Base-by-base conservation (phyloP, 2,888 invertebrate species). In the Netelia melanura region DNA sequence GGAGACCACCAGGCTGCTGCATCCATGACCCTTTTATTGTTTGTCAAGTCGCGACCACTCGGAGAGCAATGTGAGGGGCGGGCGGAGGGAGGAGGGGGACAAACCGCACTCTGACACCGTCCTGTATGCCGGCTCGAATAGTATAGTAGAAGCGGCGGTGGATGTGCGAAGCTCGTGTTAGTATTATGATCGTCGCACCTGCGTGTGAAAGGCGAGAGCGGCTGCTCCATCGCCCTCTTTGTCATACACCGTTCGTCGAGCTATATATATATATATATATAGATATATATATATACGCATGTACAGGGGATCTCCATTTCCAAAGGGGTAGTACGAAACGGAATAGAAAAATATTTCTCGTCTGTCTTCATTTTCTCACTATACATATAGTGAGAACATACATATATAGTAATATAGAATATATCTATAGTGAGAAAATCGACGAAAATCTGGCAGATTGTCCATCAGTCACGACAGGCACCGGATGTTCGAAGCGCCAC, bases 11-110 rank as follows among this genome's bases (percentile, higher is more conserved):
- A 17, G 44, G 11, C 44, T 38, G 52, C 9, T 54, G 21, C 56
- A 64, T 38, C 48, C 14, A 74, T 74, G 72, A 64, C 81, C 81
- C 68, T 54, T 21, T 84, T 81, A 77, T 81, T 74, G 74, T 78
- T 70, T 56, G 54, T 58, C 54, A 54, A 38, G 80, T 68, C 23
- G 17, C 17, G 38, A 23, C 25, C 52, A 6, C 11, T 17, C 30
- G 65, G 23, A 17, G 56, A n/a, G 52, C 14, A 52, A 52, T 52
- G 30, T 3, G 30, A 5, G 0, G 30, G 30, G 5, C 30, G 30
- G 30, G 30, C 3, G 30, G 17, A 17, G 17, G 17, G 17, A 0
- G 17, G 17, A 5, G 3, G 30, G 65, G 30, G 54, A 25, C 67
- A 72, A 67, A 76, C 58, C 74, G 58, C 76, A 25, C 58, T 44